phyloP scores from a whole-genome alignment of 2,797 vertebrate species.

The Pitangus sulphuratus region DNA sequence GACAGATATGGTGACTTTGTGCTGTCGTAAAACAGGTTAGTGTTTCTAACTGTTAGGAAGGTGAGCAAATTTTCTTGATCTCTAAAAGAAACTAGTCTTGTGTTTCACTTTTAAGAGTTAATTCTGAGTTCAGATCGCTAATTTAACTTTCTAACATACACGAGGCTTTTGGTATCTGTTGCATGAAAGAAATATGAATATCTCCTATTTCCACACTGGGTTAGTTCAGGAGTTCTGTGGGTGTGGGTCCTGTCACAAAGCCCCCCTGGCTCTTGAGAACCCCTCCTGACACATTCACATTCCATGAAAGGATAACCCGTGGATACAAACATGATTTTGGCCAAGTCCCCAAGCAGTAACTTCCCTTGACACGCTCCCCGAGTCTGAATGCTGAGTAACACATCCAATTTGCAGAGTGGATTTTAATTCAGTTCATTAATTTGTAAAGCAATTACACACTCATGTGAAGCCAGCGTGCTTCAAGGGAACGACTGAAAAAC shows the following conservation, averaged over 20 bases:
- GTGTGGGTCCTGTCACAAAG: neutral
- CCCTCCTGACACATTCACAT: neutral
- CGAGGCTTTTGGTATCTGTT: fast-evolving
- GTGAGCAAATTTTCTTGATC: fast-evolving
- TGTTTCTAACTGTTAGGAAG: neutral
- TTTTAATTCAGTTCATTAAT: slow-evolving; percentile 29
- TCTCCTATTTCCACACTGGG: fast-evolving
- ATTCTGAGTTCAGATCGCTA: neutral
- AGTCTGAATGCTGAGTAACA: neutral
- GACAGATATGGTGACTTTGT: neutral
- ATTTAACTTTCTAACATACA: neutral
- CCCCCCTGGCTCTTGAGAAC: neutral
- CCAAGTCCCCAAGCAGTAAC: neutral
- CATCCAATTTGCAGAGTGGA: neutral
- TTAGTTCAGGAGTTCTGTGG: neutral
- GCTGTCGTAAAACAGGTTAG: neutral
- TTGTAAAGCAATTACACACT: neutral
- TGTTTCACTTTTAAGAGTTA: neutral
- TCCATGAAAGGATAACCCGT: neutral
- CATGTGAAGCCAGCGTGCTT: neutral
- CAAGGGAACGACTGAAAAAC: neutral
- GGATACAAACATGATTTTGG: neutral
- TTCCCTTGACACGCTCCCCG: neutral
- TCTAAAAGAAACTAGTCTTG: neutral
- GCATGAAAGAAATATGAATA: neutral